phyloP scores from a whole-genome alignment of 2,888 invertebrate species.

The Helleia helle region DNA sequence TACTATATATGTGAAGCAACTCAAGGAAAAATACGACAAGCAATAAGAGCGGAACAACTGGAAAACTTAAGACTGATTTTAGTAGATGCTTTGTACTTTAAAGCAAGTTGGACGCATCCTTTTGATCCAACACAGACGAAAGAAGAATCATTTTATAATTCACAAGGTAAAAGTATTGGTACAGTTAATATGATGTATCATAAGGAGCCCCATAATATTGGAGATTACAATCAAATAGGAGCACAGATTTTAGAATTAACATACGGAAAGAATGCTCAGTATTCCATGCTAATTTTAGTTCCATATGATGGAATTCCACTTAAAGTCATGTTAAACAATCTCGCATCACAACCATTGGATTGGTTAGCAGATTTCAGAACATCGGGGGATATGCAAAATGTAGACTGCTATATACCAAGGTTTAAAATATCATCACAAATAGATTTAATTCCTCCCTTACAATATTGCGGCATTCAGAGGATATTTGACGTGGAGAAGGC shows the following conservation, averaged over 20 bases:
- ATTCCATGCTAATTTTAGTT: slow-evolving; percentile 78
- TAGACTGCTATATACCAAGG: slow-evolving; percentile 76
- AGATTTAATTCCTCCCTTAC: slow-evolving; percentile 55
- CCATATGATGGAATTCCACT: slow-evolving; percentile 73
- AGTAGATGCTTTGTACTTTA: slow-evolving; percentile 80
- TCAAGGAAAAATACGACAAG: slow-evolving; percentile 77
- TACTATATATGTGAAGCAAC: slow-evolving; percentile 79
- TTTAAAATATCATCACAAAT: slow-evolving; percentile 67
- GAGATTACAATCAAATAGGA: slow-evolving; percentile 65
- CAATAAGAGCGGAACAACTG: slow-evolving; percentile 67
- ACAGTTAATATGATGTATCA: slow-evolving; percentile 84
- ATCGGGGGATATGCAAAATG: slow-evolving; percentile 53
- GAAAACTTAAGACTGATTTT: slow-evolving; percentile 71
- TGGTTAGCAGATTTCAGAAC: slow-evolving; percentile 65
- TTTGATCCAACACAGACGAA: slow-evolving; percentile 75
- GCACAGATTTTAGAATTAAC: slow-evolving; percentile 79
- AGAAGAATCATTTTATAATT: slow-evolving; percentile 73
- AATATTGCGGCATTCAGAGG: slow-evolving; percentile 77
- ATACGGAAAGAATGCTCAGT: slow-evolving; percentile 75
- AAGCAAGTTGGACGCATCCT: slow-evolving; percentile 80
- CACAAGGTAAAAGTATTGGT: slow-evolving; percentile 64
- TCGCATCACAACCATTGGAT: slow-evolving; percentile 57
- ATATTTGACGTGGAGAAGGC: slow-evolving; percentile 74
- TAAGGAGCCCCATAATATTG: slow-evolving; percentile 71
- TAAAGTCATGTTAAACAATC: slow-evolving; percentile 59